phyloP scores from a whole-genome alignment of 2,113 vertebrate genomes.

The Eublepharis macularius region DNA sequence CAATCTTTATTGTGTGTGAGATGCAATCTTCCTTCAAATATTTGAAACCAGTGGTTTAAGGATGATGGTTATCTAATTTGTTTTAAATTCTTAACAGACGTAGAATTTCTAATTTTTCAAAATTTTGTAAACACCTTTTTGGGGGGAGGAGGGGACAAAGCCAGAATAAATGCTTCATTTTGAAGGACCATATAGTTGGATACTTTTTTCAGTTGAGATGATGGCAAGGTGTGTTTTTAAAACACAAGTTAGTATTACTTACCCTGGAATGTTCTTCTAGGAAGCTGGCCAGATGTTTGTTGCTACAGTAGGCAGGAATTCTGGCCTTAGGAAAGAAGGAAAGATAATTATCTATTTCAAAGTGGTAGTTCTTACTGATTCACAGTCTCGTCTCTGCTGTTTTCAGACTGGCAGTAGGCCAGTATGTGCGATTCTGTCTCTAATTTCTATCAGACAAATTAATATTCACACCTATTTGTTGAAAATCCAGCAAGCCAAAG shows the following conservation, averaged over 20 bases:
- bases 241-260: background rate
- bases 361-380: background rate
- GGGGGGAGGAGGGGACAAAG: background rate
- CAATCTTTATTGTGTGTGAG: no score
- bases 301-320: background rate
- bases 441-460: slow-evolving; percentile 17
- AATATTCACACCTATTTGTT: background rate
- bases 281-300: background rate
- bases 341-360: slow-evolving; percentile 22
- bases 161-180: background rate
- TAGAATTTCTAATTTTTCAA: background rate
- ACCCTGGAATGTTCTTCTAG: slow-evolving; percentile 16
- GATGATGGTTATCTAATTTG: background rate
- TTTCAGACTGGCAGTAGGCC: slow-evolving; percentile 1
- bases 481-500: background rate
- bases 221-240: background rate
- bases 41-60: background rate
- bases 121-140: background rate
- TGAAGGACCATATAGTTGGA: background rate
- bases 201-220: background rate
- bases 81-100: background rate
- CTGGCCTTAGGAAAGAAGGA: background rate
- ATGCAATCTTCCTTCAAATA: background rate
- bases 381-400: slow-evolving; percentile 14
- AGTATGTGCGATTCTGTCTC: background rate